phyloP scores from a whole-genome alignment of 2,797 vertebrate genomes.

The Rhinogobio ventralis region DNA sequence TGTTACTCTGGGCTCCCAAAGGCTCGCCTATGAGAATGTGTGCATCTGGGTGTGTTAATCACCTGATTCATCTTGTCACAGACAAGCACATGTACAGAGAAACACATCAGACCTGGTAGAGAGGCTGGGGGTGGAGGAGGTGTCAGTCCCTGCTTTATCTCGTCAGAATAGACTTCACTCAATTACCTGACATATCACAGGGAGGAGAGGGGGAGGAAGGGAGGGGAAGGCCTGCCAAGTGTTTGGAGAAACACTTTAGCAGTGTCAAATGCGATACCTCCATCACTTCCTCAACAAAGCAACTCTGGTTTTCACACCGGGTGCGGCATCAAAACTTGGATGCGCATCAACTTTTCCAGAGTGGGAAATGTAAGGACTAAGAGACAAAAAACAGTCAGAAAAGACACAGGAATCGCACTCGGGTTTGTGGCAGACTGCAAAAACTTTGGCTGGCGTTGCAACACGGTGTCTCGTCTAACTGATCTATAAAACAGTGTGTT shows the following conservation, averaged over 20 bases:
- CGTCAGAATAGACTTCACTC: constrained; percentile 54
- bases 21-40: constrained; percentile 48
- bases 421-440: constrained; percentile 29
- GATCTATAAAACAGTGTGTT: constrained; percentile 18
- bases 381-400: constrained; percentile 39
- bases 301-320: constrained; percentile 58
- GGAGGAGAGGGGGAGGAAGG: constrained; percentile 44
- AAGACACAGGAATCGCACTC: constrained; percentile 40
- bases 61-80: constrained; percentile 50
- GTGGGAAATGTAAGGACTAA: constrained; percentile 46
- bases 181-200: constrained; percentile 60
- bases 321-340: constrained; percentile 60
- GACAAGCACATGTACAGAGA: constrained; percentile 31
- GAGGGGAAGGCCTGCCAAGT: constrained; percentile 60
- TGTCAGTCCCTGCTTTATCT: constrained; percentile 55
- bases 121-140: constrained; percentile 26
- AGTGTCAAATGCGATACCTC: constrained; percentile 64
- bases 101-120: constrained; percentile 32
- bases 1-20: constrained; percentile 55
- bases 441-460: constrained; percentile 11
- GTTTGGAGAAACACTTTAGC: constrained; percentile 69
- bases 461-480: constrained; percentile 20
- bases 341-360: constrained; percentile 57
- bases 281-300: constrained; percentile 59
- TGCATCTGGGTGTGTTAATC: constrained; percentile 56